A percentile compares a stretch with the other conserved stretches of the same genome.
phyloP scores from a whole-genome alignment of 2,888 invertebrate species.

The Napeogenes inachia region DNA sequence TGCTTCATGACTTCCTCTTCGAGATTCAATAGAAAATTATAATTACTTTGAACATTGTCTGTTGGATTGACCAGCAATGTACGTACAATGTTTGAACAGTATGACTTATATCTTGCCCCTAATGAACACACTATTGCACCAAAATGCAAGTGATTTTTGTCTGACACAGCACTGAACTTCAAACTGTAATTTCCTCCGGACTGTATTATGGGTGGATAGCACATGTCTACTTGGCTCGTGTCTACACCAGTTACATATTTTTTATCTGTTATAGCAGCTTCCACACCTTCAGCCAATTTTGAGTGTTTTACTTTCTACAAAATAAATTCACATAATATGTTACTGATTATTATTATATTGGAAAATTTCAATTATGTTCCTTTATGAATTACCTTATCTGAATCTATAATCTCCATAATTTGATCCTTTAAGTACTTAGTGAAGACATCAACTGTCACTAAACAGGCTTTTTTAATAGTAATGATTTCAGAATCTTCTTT shows the following conservation, averaged over 20 bases:
- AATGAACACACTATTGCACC: slow-evolving; percentile 97
- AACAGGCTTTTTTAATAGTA: slow-evolving; percentile 93
- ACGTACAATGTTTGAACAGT: slow-evolving; percentile 98
- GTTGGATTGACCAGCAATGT: slow-evolving; percentile 97
- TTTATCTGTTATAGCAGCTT: slow-evolving; percentile 94
- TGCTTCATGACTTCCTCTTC: slow-evolving; percentile 94
- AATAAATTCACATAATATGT: slow-evolving; percentile 12
- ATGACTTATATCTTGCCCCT: slow-evolving; percentile 96
- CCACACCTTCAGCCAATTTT: slow-evolving; percentile 96
- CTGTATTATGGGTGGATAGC: slow-evolving; percentile 99
- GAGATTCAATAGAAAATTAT: slow-evolving; percentile 91
- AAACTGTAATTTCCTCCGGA: slow-evolving; percentile 98
- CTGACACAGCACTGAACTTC: slow-evolving; percentile 96
- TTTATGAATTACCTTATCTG: slow-evolving; percentile 85
- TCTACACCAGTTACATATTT: slow-evolving; percentile 96
- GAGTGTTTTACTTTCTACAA: slow-evolving; percentile 95
- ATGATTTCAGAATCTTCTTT: slow-evolving; percentile 96
- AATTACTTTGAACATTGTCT: slow-evolving; percentile 87
- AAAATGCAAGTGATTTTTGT: slow-evolving; percentile 96
- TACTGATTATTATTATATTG: neutral
- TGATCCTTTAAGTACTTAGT: slow-evolving; percentile 97
- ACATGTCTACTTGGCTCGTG: slow-evolving; percentile 94
- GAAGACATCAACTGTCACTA: slow-evolving; percentile 96
- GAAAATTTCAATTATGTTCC: no score
- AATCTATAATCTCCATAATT: slow-evolving; percentile 98